Percentiles rank a stretch among this genome's conserved stretches.
Evolutionary conservation across 92 coral and sea anemone species (phyloP).

Genomic region (Pocillopora meandrina): DNA sequence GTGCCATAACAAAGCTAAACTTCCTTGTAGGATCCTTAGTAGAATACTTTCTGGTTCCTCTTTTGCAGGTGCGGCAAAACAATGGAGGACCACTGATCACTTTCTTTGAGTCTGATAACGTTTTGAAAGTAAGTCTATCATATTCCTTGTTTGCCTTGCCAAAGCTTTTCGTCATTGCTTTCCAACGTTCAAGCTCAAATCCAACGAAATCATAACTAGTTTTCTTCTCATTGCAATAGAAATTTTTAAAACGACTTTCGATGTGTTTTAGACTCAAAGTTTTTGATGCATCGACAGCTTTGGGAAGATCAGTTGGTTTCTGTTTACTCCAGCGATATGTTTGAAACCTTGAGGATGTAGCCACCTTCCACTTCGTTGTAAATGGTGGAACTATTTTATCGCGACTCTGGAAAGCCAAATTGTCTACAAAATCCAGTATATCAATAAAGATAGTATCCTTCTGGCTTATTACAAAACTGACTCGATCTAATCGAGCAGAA

Average conservation of each 20-base stretch:
- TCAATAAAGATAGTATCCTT: constrained; percentile 45
- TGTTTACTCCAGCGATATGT: constrained; percentile 54
- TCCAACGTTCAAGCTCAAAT: constrained; percentile 30
- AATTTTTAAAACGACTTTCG: constrained; percentile 41
- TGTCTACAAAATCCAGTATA: constrained; percentile 13
- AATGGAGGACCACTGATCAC: constrained; percentile 48
- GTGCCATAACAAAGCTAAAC: constrained; percentile 46
- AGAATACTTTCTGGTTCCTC: constrained; percentile 24
- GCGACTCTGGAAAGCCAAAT: constrained; percentile 23
- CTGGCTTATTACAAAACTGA: constrained; percentile 31
- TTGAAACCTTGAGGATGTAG: constrained; percentile 28
- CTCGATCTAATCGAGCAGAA: constrained; percentile 17
- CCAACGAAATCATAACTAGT: constrained; percentile 44
- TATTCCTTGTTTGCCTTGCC: constrained; percentile 28
- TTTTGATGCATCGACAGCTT: constrained; percentile 25
- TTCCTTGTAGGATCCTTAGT: constrained; percentile 21
- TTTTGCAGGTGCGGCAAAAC: constrained; percentile 40
- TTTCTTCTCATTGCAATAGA: constrained; percentile 31
- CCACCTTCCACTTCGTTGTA: background rate
- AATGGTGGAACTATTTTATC: constrained; percentile 54
- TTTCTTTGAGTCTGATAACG: background rate
- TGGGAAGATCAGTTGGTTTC: constrained; percentile 22
- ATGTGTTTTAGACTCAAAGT: constrained; percentile 25
- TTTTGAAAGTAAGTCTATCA: constrained; percentile 5
- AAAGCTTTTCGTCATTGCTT: background rate